Percentiles rank a stretch among this genome's conserved stretches.
These are phyloP conservation scores for Onychomys torridus DNA, from an alignment of 2,797 vertebrate species.

Conservation along the genomic window DNA sequence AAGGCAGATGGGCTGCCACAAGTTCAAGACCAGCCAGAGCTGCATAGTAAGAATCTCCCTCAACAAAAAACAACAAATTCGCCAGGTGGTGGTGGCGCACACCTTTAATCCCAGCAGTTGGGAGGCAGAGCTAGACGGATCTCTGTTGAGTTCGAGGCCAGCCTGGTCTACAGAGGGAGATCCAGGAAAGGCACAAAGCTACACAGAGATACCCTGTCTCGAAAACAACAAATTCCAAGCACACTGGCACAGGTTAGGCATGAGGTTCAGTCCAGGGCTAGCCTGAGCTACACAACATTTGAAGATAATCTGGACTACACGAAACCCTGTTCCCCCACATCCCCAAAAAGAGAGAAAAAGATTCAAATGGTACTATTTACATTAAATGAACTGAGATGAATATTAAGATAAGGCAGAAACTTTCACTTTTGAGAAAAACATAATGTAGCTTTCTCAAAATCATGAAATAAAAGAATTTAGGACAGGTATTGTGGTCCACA, in stretches of 20 bases:
- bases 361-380: constrained; percentile 64
- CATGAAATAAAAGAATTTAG: constrained; percentile 46
- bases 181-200: too few species aligned
- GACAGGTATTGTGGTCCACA: background rate
- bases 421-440: constrained; percentile 54
- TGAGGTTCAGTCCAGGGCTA: background rate
- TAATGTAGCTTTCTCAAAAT: constrained; percentile 68
- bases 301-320: background rate
- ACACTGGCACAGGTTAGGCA: background rate
- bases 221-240: background rate
- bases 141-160: too few species aligned
- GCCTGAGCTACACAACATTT: background rate
- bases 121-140: too few species aligned
- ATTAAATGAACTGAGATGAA: constrained; percentile 72
- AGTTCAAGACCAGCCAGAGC: background rate
- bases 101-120: too few species aligned
- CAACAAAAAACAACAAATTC: too few species aligned
- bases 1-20: background rate
- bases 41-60: background rate
- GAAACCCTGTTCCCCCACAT: background rate
- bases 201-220: too few species aligned
- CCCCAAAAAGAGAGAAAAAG: background rate
- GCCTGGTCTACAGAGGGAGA: too few species aligned
- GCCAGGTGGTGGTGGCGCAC: too few species aligned
- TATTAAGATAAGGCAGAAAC: constrained; percentile 55